Evolutionary conservation across 2,113 vertebrate species (phyloP), one percentile per base, ranked within the genome.

Genomic region (Syngnathus floridae): DNA sequence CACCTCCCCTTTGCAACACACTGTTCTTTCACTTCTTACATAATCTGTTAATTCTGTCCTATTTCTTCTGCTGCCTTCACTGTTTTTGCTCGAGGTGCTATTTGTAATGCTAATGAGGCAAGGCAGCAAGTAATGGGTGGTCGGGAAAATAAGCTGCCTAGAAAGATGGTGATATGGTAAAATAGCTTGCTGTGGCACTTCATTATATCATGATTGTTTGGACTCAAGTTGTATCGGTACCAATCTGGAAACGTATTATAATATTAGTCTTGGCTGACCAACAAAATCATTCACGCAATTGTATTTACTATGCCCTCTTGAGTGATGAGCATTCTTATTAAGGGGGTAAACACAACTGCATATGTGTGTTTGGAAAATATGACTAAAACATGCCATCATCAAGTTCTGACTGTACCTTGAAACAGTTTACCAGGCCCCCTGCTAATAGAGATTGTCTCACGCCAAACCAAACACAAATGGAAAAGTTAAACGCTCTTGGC

Each of bases 91-190:
- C 65, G 67, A 78, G 77, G 83, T 81, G 81, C 59, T 86, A 81
- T 87, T 86, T 87, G 79, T 84, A 80, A 85, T 86, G 83, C 81
- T 89, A 88, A 90, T 89, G 87, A 87, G 83, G 70, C 76, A 43
- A 72, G 59, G 70, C 84, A 75, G 77, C 70, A 75, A 79, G 80
- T 73, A 72, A 73, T 72, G 81, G 82, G 81, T 84, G 76, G 71
- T 69, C 16, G 74, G 74, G 66, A 63, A 65, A 57, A 72, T 67
- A 75, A 62, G 76, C 73, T 80, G 71, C 71, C 79, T 83, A 76
- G 69, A 83, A 80, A 72, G 72, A 84, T 68, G 38, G 78, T 70
- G 81, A 84, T 84, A 82, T 77, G 79, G 67, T 83, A 81, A 63
- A 77, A 75, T 60, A 67, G 38, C 59, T 82, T 21, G 7, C 62